Evolutionary conservation across 2,797 vertebrate species (phyloP).

Genomic region (Hafferia zeledoni): DNA sequence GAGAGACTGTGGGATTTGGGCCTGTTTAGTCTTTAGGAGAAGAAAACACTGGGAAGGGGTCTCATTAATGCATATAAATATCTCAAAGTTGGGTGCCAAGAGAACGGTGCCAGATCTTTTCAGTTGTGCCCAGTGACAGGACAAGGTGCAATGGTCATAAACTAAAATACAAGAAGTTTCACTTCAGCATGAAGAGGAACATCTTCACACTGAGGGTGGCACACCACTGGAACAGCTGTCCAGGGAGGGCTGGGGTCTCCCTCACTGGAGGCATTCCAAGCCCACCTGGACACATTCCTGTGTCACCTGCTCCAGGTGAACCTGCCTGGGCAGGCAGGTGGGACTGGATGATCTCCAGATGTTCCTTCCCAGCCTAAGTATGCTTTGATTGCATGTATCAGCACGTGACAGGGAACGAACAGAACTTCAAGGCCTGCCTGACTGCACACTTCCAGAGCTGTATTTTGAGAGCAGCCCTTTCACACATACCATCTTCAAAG

Average conservation of each 20-base stretch:
- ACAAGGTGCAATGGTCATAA: neutral
- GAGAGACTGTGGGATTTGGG: neutral
- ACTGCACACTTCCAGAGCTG: accelerated
- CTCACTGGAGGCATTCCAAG: neutral
- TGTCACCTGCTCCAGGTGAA: neutral
- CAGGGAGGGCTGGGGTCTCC: neutral
- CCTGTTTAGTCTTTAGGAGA: neutral
- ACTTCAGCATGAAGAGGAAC: neutral
- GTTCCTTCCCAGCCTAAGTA: neutral
- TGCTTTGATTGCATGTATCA: neutral
- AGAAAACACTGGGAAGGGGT: neutral
- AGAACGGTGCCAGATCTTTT: neutral
- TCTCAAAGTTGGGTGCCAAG: neutral
- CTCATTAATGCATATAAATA: neutral
- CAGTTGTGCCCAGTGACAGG: neutral
- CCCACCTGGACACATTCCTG: neutral
- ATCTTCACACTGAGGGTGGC: neutral
- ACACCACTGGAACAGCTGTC: neutral
- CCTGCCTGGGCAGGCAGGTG: neutral
- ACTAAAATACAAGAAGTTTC: neutral
- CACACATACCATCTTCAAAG: neutral
- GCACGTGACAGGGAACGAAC: neutral
- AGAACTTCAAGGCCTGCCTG: neutral
- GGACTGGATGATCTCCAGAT: neutral
- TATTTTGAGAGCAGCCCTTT: neutral